Conservation (phyloP, 2,888 invertebrate genomes). For the Trissolcus japonicus region DNA sequence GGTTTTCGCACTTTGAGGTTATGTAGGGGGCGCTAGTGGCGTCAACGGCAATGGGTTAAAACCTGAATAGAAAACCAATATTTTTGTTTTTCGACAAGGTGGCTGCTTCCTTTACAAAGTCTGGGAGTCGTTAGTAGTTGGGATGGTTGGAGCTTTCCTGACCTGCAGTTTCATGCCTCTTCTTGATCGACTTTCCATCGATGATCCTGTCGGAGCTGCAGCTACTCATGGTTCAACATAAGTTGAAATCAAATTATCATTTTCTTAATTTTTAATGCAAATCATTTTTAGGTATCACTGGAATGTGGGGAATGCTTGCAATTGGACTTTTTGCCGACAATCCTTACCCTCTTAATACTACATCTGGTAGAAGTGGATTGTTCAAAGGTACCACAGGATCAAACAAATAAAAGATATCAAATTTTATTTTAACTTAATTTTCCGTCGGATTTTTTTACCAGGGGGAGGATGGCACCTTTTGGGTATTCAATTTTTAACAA, state of each 20-base stretch:
- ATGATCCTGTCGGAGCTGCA: constrained; percentile 94
- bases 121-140: constrained; percentile 91
- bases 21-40: no score
- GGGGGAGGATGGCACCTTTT: constrained; percentile 93
- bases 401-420: background rate
- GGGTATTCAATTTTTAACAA: constrained; percentile 87
- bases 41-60: no score
- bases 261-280: background rate
- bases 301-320: constrained; percentile 86
- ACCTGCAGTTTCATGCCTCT: constrained; percentile 85
- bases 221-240: constrained; percentile 85
- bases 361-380: constrained; percentile 85
- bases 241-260: background rate
- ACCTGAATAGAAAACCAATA: no score
- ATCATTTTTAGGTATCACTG: constrained; percentile 70
- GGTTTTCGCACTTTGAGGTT: no score
- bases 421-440: background rate
- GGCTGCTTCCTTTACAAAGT: constrained; percentile 91
- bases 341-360: constrained; percentile 88
- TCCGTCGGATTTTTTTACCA: constrained; percentile 66
- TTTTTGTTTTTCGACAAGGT: constrained; percentile 75
- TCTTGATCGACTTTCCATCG: constrained; percentile 87
- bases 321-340: constrained; percentile 93
- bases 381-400: constrained; percentile 80
- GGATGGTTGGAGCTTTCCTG: constrained; percentile 86